Base-by-base conservation (phyloP, 1,140 invertebrate genomes). In the Anthonomus grandis region DNA sequence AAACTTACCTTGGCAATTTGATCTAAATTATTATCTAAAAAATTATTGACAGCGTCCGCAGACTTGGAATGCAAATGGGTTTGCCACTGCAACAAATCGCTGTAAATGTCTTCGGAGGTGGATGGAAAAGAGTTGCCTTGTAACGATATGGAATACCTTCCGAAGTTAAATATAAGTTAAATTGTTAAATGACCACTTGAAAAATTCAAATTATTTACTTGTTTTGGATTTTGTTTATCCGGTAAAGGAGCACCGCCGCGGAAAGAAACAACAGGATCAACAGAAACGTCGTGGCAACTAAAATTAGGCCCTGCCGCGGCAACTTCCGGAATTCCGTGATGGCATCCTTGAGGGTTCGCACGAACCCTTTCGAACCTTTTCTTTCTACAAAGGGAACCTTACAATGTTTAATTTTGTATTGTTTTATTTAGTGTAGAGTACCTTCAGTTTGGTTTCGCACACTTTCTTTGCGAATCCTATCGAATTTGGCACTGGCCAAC, bases 1-100 rank as follows among this genome's bases (percentile, higher is more conserved):
- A 9, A 44, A 79, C 78, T 64, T 67, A 83, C 82, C 76, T 82
- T 83, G 25, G 80, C 76, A 53, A 84, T 80, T 68, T 83, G 76
- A 66, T 82, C 74, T 49, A 83, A 70, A 71, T 83, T 83, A 60
- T 79, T 77, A 63, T 79, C 76, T 51, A 83, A 75, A 65, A 82
- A 83, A 57, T 80, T 78, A 68, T 83, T 79, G 38, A 84, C 75
- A 55, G 83, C 81, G 25, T 72, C 68, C 1, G 81, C 81, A 3
- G 82, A 82, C 47, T 79, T 78, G 34, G 81, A 78, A 76, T 83
- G 82, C 45, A 84, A 70, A 31, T 80, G 73, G 21, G 77, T 75
- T 39, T 83, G 79, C 79, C 79, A 81, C 24, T 79, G 72, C 41
- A 82, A 71, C 50, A 83, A 65, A 69, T 82, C 80, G 57, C 75